phyloP scores from a whole-genome alignment of 1,140 invertebrate genomes.

The Chironomus tepperi region DNA sequence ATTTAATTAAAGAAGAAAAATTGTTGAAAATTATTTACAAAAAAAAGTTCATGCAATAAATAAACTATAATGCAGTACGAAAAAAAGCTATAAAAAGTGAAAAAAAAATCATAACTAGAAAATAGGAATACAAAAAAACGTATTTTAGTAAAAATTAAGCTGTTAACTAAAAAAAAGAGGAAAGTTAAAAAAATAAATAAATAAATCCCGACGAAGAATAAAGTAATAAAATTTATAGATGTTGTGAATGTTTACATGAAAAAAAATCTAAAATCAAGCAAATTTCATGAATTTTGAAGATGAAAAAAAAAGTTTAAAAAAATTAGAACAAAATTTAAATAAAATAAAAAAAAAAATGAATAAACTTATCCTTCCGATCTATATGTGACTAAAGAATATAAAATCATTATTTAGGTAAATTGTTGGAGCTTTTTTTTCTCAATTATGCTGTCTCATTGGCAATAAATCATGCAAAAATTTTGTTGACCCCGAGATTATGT shows the following conservation, averaged over 20 bases:
- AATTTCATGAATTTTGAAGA: background rate
- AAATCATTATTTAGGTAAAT: too few species aligned
- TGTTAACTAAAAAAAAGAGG: background rate
- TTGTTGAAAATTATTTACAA: conserved; percentile 9
- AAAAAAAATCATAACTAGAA: background rate
- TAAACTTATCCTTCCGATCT: too few species aligned
- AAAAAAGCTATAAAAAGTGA: background rate
- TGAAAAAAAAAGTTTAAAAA: background rate
- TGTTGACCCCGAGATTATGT: too few species aligned
- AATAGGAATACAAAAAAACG: background rate
- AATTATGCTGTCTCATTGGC: too few species aligned
- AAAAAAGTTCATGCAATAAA: background rate
- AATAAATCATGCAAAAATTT: too few species aligned
- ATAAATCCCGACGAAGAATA: background rate
- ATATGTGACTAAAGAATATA: too few species aligned
- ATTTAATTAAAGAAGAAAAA: background rate
- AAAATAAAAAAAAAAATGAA: too few species aligned
- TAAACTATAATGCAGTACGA: background rate
- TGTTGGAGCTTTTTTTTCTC: too few species aligned
- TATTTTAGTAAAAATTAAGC: conserved; percentile 1
- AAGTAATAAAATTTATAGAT: background rate
- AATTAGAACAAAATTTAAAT: too few species aligned
- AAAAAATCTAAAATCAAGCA: background rate
- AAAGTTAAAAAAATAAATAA: background rate
- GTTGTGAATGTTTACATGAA: background rate